phyloP scores from a whole-genome alignment of 2,888 invertebrate genomes.

The Empis stercorea region DNA sequence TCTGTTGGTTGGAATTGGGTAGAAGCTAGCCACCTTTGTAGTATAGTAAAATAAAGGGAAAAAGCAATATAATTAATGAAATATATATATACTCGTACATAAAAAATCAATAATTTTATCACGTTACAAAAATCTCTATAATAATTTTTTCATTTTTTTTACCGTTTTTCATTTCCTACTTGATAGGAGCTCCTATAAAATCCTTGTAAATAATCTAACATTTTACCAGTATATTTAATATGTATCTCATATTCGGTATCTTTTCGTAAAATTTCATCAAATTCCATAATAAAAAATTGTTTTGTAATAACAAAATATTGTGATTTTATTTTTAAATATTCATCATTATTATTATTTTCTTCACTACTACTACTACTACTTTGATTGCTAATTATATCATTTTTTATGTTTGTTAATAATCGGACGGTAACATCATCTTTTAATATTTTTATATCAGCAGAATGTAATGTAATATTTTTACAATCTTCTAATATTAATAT shows the following conservation, averaged over 20 bases:
- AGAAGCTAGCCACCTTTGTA: conserved; percentile 61
- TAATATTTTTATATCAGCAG: conserved; percentile 52
- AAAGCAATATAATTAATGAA: conserved; percentile 7
- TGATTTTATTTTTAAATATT: conserved; percentile 32
- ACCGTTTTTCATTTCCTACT: conserved; percentile 56
- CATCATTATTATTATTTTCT: conserved; percentile 12
- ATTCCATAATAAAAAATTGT: conserved; percentile 56
- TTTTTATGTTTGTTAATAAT: neutral
- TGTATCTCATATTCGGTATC: conserved; percentile 52
- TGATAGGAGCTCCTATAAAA: conserved; percentile 74
- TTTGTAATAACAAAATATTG: conserved; percentile 45
- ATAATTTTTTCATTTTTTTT: conserved; percentile 11
- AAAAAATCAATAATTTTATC: too few species aligned
- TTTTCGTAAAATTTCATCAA: conserved; percentile 43
- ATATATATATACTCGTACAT: too few species aligned
- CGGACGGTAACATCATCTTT: conserved; percentile 37
- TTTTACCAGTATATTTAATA: conserved; percentile 55
- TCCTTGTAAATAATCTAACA: conserved; percentile 65
- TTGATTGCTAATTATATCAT: neutral
- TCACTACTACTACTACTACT: conserved; percentile 5
- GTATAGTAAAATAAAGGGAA: conserved; percentile 1
- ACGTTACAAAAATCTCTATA: neutral
- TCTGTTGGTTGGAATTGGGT: conserved; percentile 76
- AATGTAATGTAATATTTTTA: conserved; percentile 60
- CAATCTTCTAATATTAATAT: conserved; percentile 45